Base-by-base conservation (phyloP, 1,140 invertebrate genomes). In the Ooceraea biroi region DNA sequence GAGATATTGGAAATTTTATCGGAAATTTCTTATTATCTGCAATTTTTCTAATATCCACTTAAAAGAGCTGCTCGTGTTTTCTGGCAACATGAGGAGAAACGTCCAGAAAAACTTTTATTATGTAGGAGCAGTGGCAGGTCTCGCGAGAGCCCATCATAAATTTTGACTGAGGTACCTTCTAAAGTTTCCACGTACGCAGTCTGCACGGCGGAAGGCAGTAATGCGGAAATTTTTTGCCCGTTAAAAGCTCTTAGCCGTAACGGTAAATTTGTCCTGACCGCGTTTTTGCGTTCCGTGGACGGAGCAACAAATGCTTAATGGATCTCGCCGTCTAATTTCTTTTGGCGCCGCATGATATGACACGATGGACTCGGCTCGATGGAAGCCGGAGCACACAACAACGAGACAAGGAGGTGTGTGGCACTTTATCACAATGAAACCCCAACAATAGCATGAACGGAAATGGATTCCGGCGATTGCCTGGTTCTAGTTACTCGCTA, bases 61-160 rank as follows among this genome's bases (percentile, higher is more conserved):
- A 12, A 50, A 44, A 12, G 22, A 10, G 22, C 50, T 65, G 36
- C 27, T 65, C n/a, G 19, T 65, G 65, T 66, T 66, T 27, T 11
- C 19, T 41, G 19, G 19, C 30, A 66, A 63, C 50, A n/a, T n/a
- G n/a, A n/a, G 44, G 65, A 50, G 36, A 7, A 36, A 76, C 1
- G n/a, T 36, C 58, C 41, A 25, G 58, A 50, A 41, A 50, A 77
- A 66, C 46, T 66, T 77, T 77, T 36, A 66, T 66, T 61, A 36
- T 22, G 44, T 19, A 74, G 41, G 14, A 27, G 22, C 30, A 22
- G 14, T 19, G 27, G 44, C 30, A 25, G 46, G 44, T 50, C 44
- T 44, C 50, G 12, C 27, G 73, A 77, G 73, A 77, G 46, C 52
- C 66, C 61, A 48, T 65, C 73, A 25, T 77, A 77, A 66, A 77